Percentiles rank a stretch among this genome's conserved stretches.
Evolutionary conservation across 2,888 invertebrate species (phyloP).

Genomic region (Pyrochroa serraticornis): DNA sequence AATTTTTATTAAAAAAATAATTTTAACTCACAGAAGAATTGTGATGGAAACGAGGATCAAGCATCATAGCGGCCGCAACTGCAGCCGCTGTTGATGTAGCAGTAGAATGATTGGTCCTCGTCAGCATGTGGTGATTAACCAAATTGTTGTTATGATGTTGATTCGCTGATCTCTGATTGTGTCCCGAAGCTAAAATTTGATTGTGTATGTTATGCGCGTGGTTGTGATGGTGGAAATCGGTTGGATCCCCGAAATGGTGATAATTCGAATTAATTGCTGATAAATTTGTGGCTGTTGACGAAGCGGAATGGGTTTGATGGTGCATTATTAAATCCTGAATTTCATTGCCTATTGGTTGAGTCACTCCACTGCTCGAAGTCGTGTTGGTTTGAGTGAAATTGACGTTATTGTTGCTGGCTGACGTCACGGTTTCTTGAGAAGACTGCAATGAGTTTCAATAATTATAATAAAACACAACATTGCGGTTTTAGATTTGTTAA

Average conservation of each 20-base stretch:
- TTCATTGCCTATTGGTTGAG: slow-evolving; percentile 54
- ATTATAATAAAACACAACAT: background rate
- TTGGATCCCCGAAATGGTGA: slow-evolving; percentile 55
- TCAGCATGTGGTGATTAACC: slow-evolving; percentile 56
- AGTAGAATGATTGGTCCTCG: slow-evolving; percentile 52
- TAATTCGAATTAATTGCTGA: slow-evolving; percentile 52
- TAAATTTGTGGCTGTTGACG: slow-evolving; percentile 47
- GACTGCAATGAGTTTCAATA: slow-evolving; percentile 33
- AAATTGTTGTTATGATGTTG: slow-evolving; percentile 53
- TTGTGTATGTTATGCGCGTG: slow-evolving; percentile 56
- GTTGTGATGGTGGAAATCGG: slow-evolving; percentile 54
- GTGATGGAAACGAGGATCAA: slow-evolving; percentile 60
- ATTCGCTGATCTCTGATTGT: slow-evolving; percentile 47
- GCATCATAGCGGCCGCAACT: slow-evolving; percentile 60
- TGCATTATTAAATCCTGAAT: slow-evolving; percentile 58
- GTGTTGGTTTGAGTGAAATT: slow-evolving; percentile 51
- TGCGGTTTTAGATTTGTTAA: too few relatives aligned
- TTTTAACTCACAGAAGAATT: slow-evolving; percentile 53
- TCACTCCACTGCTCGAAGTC: slow-evolving; percentile 26
- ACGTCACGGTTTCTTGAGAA: slow-evolving; percentile 46
- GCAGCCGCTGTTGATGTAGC: slow-evolving; percentile 58
- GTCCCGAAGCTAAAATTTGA: slow-evolving; percentile 51
- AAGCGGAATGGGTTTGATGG: slow-evolving; percentile 54
- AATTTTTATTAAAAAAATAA: background rate
- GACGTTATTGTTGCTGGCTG: slow-evolving; percentile 47